A percentile compares a stretch with the other conserved stretches of the same genome.
These are phyloP conservation scores for Hartigia nigra DNA, from an alignment of 2,888 invertebrate species.

Conservation along the genomic window DNA sequence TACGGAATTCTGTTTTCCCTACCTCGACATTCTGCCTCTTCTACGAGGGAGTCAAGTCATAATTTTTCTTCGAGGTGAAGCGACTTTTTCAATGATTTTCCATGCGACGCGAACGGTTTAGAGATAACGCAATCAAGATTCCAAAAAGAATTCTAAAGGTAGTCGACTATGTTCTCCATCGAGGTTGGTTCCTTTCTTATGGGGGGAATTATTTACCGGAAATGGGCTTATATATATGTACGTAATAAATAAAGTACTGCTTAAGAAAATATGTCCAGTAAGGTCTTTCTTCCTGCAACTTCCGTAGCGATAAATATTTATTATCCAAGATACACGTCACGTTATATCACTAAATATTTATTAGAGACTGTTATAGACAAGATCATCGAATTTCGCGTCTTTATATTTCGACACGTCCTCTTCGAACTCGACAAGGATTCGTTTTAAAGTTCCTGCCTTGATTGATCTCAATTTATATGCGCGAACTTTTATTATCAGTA, in stretches of 20 bases:
- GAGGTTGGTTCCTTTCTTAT: not conserved
- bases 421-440: constrained; percentile 32
- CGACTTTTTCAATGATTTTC: not conserved
- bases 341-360: too few relatives aligned
- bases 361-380: not conserved
- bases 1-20: not conserved
- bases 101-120: not conserved
- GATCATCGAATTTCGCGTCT: not conserved
- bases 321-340: not conserved
- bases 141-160: not conserved
- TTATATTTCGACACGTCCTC: not conserved
- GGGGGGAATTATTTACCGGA: not conserved
- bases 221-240: not conserved
- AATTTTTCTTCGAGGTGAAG: not conserved
- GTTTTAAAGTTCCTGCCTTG: constrained; percentile 43
- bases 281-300: not conserved
- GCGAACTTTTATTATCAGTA: not conserved
- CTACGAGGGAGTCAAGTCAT: not conserved
- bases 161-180: too few relatives aligned
- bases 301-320: not conserved
- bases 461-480: constrained; percentile 47
- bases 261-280: not conserved
- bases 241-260: not conserved
- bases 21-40: not conserved
- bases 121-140: not conserved